Evolutionary conservation across 1,140 invertebrate genomes (phyloP).

Genomic region (Rhopalosiphum maidis): DNA sequence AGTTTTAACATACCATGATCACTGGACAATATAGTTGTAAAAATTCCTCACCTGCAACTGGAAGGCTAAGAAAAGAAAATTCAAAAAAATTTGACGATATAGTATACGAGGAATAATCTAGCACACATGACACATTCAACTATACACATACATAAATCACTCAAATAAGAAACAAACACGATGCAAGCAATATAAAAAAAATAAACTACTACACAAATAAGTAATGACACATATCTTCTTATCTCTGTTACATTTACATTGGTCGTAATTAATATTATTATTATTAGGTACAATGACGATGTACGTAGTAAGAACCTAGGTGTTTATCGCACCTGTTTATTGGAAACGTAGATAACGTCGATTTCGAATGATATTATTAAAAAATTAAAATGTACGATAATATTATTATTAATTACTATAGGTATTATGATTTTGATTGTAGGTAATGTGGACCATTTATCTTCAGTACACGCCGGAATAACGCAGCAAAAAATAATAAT

Average conservation of each 20-base stretch:
- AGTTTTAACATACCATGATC: not conserved
- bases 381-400: not conserved
- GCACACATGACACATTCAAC: conserved; percentile 31
- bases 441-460: not conserved
- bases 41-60: conserved; percentile 15
- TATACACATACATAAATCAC: not conserved
- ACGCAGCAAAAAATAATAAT: not conserved
- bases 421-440: not conserved
- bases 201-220: conserved; percentile 22
- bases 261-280: conserved; percentile 43
- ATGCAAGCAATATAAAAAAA: not conserved
- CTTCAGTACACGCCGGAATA: not conserved
- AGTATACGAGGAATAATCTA: not conserved
- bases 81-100: not conserved
- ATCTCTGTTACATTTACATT: conserved; percentile 41
- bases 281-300: not conserved
- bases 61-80: not conserved
- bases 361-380: conserved; percentile 1
- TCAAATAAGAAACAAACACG: not conserved
- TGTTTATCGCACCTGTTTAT: conserved; percentile 50
- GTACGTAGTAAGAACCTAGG: conserved; percentile 12
- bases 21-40: not conserved
- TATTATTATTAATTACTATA: not conserved
- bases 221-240: conserved; percentile 47
- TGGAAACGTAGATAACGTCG: conserved; percentile 32